phyloP scores from a whole-genome alignment of 2,888 invertebrate species.

The Bombyx huttoni region DNA sequence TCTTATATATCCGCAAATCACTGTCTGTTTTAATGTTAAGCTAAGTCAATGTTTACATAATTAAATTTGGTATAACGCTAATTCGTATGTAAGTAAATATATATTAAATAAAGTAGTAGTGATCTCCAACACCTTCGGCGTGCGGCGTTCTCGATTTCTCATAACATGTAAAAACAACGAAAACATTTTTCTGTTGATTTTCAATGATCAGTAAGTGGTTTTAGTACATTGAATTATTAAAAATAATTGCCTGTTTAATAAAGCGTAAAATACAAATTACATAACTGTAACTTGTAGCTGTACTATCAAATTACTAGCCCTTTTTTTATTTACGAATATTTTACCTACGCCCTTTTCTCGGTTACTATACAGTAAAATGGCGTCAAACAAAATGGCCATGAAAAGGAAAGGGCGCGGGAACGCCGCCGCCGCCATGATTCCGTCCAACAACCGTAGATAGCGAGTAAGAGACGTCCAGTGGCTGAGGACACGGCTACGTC shows the following conservation, averaged over 20 bases:
- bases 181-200: slow-evolving; percentile 40
- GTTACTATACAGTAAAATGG: slow-evolving; percentile 5
- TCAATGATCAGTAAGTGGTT: slow-evolving; percentile 19
- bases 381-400: not conserved
- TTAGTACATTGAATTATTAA: slow-evolving; percentile 2
- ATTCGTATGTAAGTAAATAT: slow-evolving; percentile 59
- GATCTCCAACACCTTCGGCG: slow-evolving; percentile 69
- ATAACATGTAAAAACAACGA: slow-evolving; percentile 54
- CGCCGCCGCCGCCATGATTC: slow-evolving; percentile 68
- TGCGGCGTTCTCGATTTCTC: slow-evolving; percentile 38
- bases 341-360: slow-evolving; percentile 19
- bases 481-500: slow-evolving; percentile 72
- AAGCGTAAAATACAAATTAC: too few species aligned
- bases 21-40: slow-evolving; percentile 64
- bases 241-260: too few species aligned
- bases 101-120: slow-evolving; percentile 66
- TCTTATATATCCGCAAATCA: slow-evolving; percentile 43
- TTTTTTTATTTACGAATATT: slow-evolving; percentile 29
- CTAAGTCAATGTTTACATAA: slow-evolving; percentile 72
- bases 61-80: slow-evolving; percentile 64
- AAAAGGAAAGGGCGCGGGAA: slow-evolving; percentile 15
- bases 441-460: slow-evolving; percentile 73
- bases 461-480: slow-evolving; percentile 73
- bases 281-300: not conserved
- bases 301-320: slow-evolving; percentile 18